Evolutionary conservation across 2,797 vertebrate species (phyloP).

Genomic region (Nyctalus aviator): DNA sequence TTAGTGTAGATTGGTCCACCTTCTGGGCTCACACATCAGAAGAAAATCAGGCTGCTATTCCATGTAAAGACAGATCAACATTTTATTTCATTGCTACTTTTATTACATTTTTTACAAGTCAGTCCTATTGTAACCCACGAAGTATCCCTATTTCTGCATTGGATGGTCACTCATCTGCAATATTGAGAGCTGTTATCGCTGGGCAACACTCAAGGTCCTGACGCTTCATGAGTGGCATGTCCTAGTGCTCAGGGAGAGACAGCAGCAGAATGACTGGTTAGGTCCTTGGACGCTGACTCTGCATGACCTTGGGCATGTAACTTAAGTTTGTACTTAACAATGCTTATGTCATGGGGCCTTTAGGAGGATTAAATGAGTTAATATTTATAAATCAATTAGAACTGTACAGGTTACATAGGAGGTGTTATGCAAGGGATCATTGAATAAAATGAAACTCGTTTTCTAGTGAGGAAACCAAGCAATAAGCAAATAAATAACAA

Average conservation of each 20-base stretch:
- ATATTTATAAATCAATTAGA: conserved; percentile 42
- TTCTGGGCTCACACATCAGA: not conserved
- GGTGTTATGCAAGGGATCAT: not conserved
- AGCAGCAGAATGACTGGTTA: not conserved
- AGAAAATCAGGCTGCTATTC: not conserved
- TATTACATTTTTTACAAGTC: not conserved
- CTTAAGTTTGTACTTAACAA: not conserved
- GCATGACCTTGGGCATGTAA: not conserved
- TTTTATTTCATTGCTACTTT: not conserved
- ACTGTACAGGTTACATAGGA: not conserved
- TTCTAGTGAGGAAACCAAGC: not conserved
- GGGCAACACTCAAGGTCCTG: not conserved
- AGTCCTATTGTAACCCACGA: not conserved
- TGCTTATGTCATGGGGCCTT: not conserved
- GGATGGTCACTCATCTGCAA: not conserved
- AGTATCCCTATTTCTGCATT: not conserved
- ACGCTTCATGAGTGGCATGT: not conserved
- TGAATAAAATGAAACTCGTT: conserved; percentile 14
- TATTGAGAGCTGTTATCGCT: not conserved
- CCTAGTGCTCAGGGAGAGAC: not conserved
- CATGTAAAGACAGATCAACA: not conserved
- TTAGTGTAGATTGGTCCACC: not conserved
- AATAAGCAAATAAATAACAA: not conserved
- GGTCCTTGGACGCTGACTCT: not conserved
- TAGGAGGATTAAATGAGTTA: not conserved